Base-by-base conservation (phyloP, 2,888 invertebrate genomes). In the Drosophila kuntzei region DNA sequence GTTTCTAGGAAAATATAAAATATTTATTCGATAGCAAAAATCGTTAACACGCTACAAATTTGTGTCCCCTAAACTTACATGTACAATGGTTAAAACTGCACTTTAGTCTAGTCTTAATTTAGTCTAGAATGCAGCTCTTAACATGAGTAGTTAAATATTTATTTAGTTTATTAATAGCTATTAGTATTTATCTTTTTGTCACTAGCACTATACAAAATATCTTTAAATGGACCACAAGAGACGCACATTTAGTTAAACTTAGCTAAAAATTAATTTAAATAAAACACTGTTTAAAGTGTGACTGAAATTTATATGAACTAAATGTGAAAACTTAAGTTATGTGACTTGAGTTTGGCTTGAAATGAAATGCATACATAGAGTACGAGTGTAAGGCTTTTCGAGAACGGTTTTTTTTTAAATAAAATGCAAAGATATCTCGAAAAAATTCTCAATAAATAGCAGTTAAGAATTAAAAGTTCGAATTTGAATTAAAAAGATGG, bases 1-100 rank as follows among this genome's bases (percentile, higher is more conserved):
- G n/a, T 66, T 78, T 86, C 79, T 87, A 87, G 71, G 84, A 83
- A 83, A 83, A 83, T 87, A 83, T 80, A 83, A 80, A 83, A 86
- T 67, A 60, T 80, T 82, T 86, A 82, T 82, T 82, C 37, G 76
- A 79, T 83, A 80, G 83, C 53, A 83, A 76, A 79, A 69, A 73
- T 70, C 63, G 55, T 80, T 67, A 74, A 79, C 71, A 62, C 65
- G 71, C 86, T 71, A 79, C 73, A 82, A 70, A 78, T 43, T 67
- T 75, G 37, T 70, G 64, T 83, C 70, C 80, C 86, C 55, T 60
- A 65, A 67, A 55, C 34, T 53, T 44, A 68, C 27, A 54, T 37
- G 37, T 39, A 53, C 46, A 55, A 59, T 61, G 58, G 58, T 41
- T 62, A 53, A 41, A 59, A 47, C 47, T 37, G 59, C 54, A 70